Evolutionary conservation across 2,113 vertebrate genomes (phyloP).

Genomic region (Sciurus niger): DNA sequence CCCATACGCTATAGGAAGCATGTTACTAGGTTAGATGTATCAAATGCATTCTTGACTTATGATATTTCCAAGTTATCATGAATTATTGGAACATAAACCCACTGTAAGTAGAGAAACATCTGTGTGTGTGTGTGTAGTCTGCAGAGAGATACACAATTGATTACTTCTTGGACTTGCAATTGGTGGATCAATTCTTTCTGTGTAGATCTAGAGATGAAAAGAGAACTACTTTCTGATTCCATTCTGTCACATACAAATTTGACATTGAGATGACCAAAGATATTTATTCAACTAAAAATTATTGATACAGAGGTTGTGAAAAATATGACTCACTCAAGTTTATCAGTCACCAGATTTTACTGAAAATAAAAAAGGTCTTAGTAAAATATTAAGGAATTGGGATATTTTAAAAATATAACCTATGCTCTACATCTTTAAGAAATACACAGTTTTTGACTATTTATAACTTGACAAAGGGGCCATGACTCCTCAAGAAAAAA

Average conservation of each 20-base stretch:
- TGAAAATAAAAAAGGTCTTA: background rate
- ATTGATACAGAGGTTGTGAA: background rate
- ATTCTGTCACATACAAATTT: background rate
- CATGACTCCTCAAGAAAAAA: background rate
- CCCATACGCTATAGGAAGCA: no score
- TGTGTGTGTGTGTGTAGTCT: background rate
- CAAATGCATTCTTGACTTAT: background rate
- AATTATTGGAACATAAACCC: background rate
- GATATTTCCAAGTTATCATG: background rate
- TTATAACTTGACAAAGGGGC: background rate
- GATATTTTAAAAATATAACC: background rate
- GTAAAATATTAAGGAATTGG: background rate
- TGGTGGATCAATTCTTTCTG: background rate
- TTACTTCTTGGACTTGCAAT: background rate
- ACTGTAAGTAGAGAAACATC: background rate
- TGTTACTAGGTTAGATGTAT: background rate
- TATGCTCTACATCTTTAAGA: conserved; percentile 6
- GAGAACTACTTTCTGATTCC: background rate
- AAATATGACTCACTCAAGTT: background rate
- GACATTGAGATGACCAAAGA: background rate
- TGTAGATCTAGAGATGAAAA: background rate
- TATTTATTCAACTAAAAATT: conserved; percentile 39
- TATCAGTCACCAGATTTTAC: background rate
- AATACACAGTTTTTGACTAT: background rate
- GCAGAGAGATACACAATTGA: background rate